Evolutionary conservation across 2,113 vertebrate species (phyloP).

Genomic region (Verasper variegatus): DNA sequence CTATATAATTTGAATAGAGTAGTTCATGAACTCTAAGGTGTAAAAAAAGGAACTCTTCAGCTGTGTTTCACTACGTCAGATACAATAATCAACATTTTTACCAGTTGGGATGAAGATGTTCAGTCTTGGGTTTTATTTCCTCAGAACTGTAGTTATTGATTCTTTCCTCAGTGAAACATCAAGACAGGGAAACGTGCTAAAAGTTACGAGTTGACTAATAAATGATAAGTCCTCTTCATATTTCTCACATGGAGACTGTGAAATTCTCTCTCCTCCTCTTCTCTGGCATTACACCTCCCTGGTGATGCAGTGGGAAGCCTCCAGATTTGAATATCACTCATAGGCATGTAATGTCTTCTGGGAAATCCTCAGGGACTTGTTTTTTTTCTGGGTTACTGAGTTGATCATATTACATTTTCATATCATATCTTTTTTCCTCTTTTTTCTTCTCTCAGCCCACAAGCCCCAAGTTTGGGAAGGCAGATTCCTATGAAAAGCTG

Average conservation of each 20-base stretch:
- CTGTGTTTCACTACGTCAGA: neutral
- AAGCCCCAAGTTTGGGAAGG: slow-evolving; percentile 98
- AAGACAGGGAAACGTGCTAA: slow-evolving; percentile 6
- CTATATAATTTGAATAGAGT: no score
- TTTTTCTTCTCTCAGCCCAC: slow-evolving; percentile 87
- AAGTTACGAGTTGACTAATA: slow-evolving; percentile 35
- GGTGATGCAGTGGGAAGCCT: slow-evolving; percentile 16
- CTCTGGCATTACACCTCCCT: slow-evolving; percentile 30
- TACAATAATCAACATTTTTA: neutral
- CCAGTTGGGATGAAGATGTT: neutral
- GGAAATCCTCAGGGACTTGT: slow-evolving; percentile 10
- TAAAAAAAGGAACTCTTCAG: neutral
- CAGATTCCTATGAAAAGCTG: slow-evolving; percentile 97
- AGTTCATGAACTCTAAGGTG: no score
- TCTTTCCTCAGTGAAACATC: neutral
- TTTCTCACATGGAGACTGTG: slow-evolving; percentile 13
- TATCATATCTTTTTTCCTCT: slow-evolving; percentile 50
- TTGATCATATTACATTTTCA: slow-evolving; percentile 23
- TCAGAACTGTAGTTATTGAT: neutral
- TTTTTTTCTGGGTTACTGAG: slow-evolving; percentile 33
- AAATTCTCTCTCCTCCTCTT: slow-evolving; percentile 21
- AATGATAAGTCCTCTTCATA: slow-evolving; percentile 25
- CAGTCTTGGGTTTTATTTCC: neutral
- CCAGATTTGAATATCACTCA: slow-evolving; percentile 42
- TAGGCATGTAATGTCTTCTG: slow-evolving; percentile 20